Evolutionary conservation across 1,140 invertebrate species (phyloP).

Genomic region (Lordiphosa stackelbergi): DNA sequence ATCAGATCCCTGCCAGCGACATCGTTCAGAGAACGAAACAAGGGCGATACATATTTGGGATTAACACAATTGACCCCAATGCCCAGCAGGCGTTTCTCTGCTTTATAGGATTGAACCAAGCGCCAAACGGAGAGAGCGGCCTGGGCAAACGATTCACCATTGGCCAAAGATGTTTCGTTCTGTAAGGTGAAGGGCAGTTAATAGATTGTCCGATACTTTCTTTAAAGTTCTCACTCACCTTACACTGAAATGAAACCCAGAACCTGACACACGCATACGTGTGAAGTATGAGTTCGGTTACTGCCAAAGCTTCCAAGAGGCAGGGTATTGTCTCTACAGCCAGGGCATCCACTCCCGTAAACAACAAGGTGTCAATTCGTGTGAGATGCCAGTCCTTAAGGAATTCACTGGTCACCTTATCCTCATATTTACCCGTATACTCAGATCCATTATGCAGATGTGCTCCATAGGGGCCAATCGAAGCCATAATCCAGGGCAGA

Average conservation of each 20-base stretch:
- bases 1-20: constrained; percentile 19
- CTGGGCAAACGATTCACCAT: constrained; percentile 85
- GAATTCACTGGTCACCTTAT: constrained; percentile 81
- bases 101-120: constrained; percentile 80
- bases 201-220: not conserved
- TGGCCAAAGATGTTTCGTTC: constrained; percentile 83
- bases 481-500: constrained; percentile 84
- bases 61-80: constrained; percentile 92
- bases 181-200: constrained; percentile 34
- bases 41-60: constrained; percentile 79
- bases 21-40: constrained; percentile 79
- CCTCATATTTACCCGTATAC: constrained; percentile 90
- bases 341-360: constrained; percentile 86
- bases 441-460: constrained; percentile 92
- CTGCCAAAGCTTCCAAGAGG: constrained; percentile 86
- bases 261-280: constrained; percentile 85
- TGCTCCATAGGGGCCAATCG: constrained; percentile 94
- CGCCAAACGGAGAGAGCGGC: constrained; percentile 76
- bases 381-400: constrained; percentile 90
- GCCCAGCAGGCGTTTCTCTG: constrained; percentile 82
- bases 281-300: constrained; percentile 84
- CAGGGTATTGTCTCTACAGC: constrained; percentile 95
- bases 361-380: constrained; percentile 85
- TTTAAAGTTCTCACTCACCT: constrained; percentile 42
- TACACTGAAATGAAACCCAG: constrained; percentile 83